Conservation (phyloP, 2,113 vertebrate species). For the Gymnobelideus leadbeateri region DNA sequence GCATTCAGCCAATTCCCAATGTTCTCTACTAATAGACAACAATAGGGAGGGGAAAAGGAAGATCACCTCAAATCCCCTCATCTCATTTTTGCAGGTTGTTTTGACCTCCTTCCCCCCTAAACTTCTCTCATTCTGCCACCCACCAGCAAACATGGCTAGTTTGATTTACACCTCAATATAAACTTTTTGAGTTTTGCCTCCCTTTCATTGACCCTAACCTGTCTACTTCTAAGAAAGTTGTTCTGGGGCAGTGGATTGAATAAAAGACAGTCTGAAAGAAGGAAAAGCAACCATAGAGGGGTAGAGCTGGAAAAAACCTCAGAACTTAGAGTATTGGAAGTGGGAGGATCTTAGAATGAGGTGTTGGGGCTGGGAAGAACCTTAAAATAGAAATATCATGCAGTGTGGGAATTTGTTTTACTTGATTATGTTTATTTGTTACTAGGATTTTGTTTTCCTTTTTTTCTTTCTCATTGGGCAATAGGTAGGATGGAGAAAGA, state of each 20-base stretch:
- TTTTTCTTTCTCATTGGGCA: neutral
- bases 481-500: neutral
- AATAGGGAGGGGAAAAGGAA: neutral
- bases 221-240: neutral
- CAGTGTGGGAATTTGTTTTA: neutral
- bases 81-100: neutral
- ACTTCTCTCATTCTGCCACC: neutral
- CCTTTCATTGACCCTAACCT: neutral
- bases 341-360: neutral
- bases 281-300: neutral
- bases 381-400: neutral
- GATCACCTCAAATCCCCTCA: neutral
- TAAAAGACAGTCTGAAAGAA: neutral
- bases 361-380: neutral
- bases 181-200: neutral
- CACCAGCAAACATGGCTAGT: neutral
- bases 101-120: neutral
- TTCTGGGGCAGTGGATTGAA: neutral
- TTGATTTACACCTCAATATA: neutral
- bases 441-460: neutral
- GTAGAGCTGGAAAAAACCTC: neutral
- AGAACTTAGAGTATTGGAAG: neutral
- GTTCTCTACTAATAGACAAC: neutral
- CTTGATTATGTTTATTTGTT: too few species aligned
- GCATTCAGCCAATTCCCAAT: neutral